phyloP scores from a whole-genome alignment of 2,888 invertebrate genomes.

The Adelognathus sp. region DNA sequence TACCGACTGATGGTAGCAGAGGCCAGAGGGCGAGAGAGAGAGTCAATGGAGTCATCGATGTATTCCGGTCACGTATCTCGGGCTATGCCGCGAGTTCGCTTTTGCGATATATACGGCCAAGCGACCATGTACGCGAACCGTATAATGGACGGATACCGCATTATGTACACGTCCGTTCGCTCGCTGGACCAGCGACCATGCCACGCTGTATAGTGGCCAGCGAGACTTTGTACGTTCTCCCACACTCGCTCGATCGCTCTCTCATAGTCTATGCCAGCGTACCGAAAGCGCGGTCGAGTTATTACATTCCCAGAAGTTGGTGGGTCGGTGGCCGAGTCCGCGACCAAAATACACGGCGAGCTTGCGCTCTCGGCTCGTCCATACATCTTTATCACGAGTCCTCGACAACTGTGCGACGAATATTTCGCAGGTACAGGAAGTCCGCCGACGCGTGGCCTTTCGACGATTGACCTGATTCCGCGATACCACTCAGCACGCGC shows the following conservation, averaged over 20 bases:
- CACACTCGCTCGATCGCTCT: no score
- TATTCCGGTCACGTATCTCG: conserved; percentile 59
- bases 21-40: conserved; percentile 42
- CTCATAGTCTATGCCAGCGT: conserved; percentile 13
- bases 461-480: not conserved
- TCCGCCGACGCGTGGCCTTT: not conserved
- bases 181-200: conserved; percentile 6
- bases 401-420: not conserved
- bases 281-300: conserved; percentile 12
- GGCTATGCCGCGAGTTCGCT: conserved; percentile 19
- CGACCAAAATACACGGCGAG: not conserved
- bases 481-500: not conserved
- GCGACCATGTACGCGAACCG: conserved; percentile 26
- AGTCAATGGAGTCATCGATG: conserved; percentile 58
- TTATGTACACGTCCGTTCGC: conserved; percentile 41
- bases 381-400: not conserved
- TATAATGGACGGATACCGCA: conserved; percentile 47
- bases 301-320: conserved; percentile 19
- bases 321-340: conserved; percentile 8
- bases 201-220: not conserved
- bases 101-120: conserved; percentile 24
- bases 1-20: conserved; percentile 14
- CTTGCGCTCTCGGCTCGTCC: not conserved
- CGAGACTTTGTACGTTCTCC: conserved; percentile 7
- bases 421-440: not conserved